Base-by-base conservation (phyloP, 2,797 vertebrate genomes). In the Poliocrania exsul region DNA sequence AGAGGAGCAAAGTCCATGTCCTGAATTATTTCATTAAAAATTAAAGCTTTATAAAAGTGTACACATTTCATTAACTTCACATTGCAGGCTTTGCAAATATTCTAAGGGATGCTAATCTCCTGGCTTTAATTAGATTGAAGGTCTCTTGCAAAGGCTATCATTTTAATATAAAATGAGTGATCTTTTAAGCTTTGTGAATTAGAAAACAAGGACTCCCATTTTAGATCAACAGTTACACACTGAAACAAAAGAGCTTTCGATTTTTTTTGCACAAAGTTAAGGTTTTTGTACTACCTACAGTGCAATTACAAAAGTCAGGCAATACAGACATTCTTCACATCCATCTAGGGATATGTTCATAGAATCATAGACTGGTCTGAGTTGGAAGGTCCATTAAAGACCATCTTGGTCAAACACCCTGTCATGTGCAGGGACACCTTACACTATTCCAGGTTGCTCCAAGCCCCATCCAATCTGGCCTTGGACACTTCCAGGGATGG, bases 61-160 rank as follows among this genome's bases (percentile, higher is more conserved):
- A 97, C 97, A 97, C 96, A 97, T 97, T 98, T 98, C 97, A 97
- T 96, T 97, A 97, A 97, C 96, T 98, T 97, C 31, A 8, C 96
- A 96, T 97, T 81, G 95, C 93, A 96, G 94, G 91, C 97, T 98
- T 97, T 95, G 97, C 97, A 97, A 98, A 97, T 97, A 98, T 98
- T 98, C 97, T 57, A 92, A 97, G 96, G 96, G 97, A 92, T 90
- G 96, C 90, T 98, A 97, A 97, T 98, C 97, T 98, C 95, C 96
- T 78, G 92, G 93, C 96, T 98, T 98, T 98, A 98, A 98, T 98
- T 97, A 98, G 97, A 98, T 96, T 94, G 96, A 96, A 97, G 93
- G 95, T 97, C 97, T 97, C 97, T 97, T 97, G 94, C 97, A 97
- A 97, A 97, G 95, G 94, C 97, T 97, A 98, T 95, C 96, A 96